These are phyloP conservation scores for Limenitis arthemis DNA, from an alignment of 2,888 invertebrate genomes.

Conservation along the genomic window DNA sequence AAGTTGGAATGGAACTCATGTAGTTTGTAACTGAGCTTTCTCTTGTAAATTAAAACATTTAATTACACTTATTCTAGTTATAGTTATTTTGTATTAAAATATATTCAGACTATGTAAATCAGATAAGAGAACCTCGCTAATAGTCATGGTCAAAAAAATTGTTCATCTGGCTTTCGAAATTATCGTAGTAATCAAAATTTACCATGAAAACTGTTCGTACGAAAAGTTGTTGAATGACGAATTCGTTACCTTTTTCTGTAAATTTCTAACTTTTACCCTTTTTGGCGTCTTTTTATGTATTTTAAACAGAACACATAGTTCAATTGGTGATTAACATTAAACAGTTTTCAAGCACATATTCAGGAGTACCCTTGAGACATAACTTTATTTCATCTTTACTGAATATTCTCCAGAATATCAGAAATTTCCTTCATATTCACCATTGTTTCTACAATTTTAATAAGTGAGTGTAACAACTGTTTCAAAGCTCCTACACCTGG, in stretches of 20 bases:
- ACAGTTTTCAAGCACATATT: not conserved
- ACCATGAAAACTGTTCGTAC: slow-evolving; percentile 4
- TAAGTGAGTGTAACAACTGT: too few relatives aligned
- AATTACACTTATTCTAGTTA: not conserved
- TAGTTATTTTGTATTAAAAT: not conserved
- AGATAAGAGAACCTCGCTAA: too few relatives aligned
- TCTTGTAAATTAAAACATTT: not conserved
- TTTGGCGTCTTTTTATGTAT: too few relatives aligned
- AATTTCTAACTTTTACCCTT: not conserved
- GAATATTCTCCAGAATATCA: not conserved
- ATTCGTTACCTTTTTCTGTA: not conserved
- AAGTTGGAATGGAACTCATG: slow-evolving; percentile 4
- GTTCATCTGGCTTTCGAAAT: too few relatives aligned
- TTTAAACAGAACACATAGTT: too few relatives aligned
- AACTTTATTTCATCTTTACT: slow-evolving; percentile 3
- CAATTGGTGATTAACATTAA: too few relatives aligned
- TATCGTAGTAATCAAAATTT: too few relatives aligned
- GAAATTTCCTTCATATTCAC: too few relatives aligned
- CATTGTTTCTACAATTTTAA: too few relatives aligned
- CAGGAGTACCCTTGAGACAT: slow-evolving; percentile 5
- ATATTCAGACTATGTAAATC: not conserved
- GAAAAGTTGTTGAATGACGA: not conserved
- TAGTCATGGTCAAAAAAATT: too few relatives aligned
- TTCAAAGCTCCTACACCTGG: too few relatives aligned
- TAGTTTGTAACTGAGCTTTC: slow-evolving; percentile 4